A percentile compares a stretch with the other conserved stretches of the same genome.
Conservation (phyloP, 2,888 invertebrate genomes). For the Acrobasis consociella region DNA sequence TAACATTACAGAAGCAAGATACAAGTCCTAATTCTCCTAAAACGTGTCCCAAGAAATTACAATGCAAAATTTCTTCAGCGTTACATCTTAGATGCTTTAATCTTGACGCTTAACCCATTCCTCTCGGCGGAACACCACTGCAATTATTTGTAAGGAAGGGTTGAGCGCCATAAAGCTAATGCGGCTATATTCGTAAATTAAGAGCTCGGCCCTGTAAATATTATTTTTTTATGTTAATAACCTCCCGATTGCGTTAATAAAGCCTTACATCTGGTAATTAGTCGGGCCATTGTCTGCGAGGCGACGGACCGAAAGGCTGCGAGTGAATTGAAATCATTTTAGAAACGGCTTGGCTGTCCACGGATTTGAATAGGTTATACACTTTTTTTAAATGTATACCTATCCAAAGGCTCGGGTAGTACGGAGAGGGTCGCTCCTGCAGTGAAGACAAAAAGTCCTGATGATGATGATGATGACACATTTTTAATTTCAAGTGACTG, state of each 20-base stretch:
- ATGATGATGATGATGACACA: too few species aligned
- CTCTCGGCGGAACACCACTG: conserved; percentile 71
- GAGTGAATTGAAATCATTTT: conserved; percentile 64
- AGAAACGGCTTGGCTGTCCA: conserved; percentile 47
- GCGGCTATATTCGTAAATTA: conserved; percentile 80
- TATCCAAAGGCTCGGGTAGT: too few species aligned
- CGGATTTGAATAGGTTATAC: conserved; percentile 27
- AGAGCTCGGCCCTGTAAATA: conserved; percentile 76
- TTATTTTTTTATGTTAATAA: conserved; percentile 83
- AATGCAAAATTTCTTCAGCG: conserved; percentile 66
- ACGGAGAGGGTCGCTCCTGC: too few species aligned
- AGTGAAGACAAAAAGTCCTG: too few species aligned
- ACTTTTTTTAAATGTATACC: too few species aligned
- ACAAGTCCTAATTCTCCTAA: conserved; percentile 46
- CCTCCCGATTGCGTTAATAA: conserved; percentile 80
- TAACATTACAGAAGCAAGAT: conserved; percentile 38
- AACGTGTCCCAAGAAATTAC: conserved; percentile 46
- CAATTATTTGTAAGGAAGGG: conserved; percentile 80
- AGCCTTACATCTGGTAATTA: conserved; percentile 81
- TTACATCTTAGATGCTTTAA: conserved; percentile 72
- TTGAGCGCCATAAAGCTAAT: conserved; percentile 71
- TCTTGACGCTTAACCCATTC: conserved; percentile 72
- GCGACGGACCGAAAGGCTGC: conserved; percentile 57
- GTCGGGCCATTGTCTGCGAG: conserved; percentile 68
- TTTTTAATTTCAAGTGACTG: too few species aligned